Evolutionary conservation across 2,888 invertebrate species (phyloP).

Genomic region (Metallyticus violacea): DNA sequence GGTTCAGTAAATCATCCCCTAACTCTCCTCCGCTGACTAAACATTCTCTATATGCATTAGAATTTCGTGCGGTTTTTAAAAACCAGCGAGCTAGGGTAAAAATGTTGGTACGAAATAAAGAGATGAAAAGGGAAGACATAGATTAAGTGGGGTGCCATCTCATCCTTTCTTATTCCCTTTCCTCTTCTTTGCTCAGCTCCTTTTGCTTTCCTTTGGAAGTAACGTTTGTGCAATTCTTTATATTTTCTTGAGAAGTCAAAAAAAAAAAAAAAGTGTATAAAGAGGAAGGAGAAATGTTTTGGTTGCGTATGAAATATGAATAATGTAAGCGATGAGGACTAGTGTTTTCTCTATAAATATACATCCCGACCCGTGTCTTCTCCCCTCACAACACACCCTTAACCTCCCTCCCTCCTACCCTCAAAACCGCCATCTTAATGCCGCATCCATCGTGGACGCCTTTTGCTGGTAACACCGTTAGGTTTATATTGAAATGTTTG

Average conservation of each 20-base stretch:
- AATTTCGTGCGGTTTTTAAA: not conserved
- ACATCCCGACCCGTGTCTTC: slow-evolving; percentile 4
- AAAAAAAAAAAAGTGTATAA: not conserved
- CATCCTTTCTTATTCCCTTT: slow-evolving; percentile 3
- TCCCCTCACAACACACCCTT: not conserved
- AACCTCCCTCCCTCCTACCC: not conserved
- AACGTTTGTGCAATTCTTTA: slow-evolving; percentile 22
- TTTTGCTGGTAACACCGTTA: not conserved
- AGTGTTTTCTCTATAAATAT: slow-evolving; percentile 16
- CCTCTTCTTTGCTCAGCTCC: not conserved
- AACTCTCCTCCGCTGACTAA: not conserved
- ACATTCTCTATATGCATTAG: not conserved
- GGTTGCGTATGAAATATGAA: slow-evolving; percentile 24
- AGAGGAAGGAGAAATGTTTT: slow-evolving; percentile 2
- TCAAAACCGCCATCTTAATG: slow-evolving; percentile 12
- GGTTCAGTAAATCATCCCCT: not conserved
- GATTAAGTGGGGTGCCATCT: slow-evolving; percentile 21
- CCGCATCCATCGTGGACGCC: slow-evolving; percentile 1
- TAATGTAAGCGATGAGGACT: slow-evolving; percentile 21
- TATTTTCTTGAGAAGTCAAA: not conserved
- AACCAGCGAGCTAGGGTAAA: not conserved
- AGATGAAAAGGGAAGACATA: not conserved
- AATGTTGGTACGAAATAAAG: not conserved
- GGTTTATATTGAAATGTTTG: slow-evolving; percentile 10
- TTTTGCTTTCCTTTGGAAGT: slow-evolving; percentile 9